Evolutionary conservation across 1,140 invertebrate species (phyloP).

Genomic region (Piezodorus guildinii): DNA sequence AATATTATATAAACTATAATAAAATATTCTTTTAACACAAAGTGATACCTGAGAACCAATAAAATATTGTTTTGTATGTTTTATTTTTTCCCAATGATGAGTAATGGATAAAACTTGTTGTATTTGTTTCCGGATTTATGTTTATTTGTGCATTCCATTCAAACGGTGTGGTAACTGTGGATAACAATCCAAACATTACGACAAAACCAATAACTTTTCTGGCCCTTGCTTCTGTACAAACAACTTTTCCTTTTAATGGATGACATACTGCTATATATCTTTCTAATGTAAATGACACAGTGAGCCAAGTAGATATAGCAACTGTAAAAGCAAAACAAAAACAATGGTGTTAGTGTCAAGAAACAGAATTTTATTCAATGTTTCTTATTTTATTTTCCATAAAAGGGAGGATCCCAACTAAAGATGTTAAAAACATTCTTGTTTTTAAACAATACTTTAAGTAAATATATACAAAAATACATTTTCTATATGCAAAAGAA

Average conservation of each 20-base stretch:
- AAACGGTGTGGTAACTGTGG: conserved; percentile 50
- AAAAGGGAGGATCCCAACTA: too few relatives aligned
- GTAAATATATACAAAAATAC: too few relatives aligned
- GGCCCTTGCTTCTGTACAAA: conserved; percentile 50
- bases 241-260: conserved; percentile 57
- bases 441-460: too few relatives aligned
- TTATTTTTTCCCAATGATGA: conserved; percentile 39
- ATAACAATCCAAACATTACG: conserved; percentile 49
- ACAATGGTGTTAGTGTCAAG: neutral
- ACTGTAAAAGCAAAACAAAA: conserved; percentile 34
- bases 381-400: neutral
- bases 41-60: conserved; percentile 51
- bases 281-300: conserved; percentile 65
- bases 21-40: too few relatives aligned
- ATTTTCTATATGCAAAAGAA: too few relatives aligned
- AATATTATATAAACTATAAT: too few relatives aligned
- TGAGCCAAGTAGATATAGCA: conserved; percentile 64
- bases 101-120: neutral
- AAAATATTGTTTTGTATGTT: conserved; percentile 49
- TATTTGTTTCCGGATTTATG: conserved; percentile 2
- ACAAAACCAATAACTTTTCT: conserved; percentile 48
- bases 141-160: conserved; percentile 38
- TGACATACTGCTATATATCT: conserved; percentile 64
- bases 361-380: neutral
- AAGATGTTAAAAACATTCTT: too few relatives aligned